These are phyloP conservation scores for Pterois miles DNA, from an alignment of 2,797 vertebrate genomes.

Conservation along the genomic window DNA sequence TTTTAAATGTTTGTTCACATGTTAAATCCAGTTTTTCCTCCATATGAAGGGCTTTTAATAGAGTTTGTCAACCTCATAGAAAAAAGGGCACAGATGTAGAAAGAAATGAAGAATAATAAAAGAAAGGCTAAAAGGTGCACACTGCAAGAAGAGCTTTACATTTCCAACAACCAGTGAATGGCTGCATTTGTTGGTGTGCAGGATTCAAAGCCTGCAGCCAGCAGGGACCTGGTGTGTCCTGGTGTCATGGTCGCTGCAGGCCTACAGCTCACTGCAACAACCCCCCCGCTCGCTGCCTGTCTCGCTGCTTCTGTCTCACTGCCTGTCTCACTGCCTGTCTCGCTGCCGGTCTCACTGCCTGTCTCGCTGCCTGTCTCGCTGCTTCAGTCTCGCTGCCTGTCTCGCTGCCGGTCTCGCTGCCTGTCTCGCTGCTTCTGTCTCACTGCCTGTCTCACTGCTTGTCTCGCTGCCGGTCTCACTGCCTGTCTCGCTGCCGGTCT, in stretches of 20 bases:
- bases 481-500: constrained; percentile 9
- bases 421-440: background rate
- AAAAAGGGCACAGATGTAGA: background rate
- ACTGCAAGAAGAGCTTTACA: background rate
- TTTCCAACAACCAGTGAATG: constrained; percentile 5
- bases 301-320: constrained; percentile 1
- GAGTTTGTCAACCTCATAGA: background rate
- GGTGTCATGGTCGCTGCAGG: constrained; percentile 53
- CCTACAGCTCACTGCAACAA: constrained; percentile 26
- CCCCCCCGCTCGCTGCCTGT: background rate
- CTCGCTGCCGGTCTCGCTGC: background rate
- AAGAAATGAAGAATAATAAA: background rate
- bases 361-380: background rate
- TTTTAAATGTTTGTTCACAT: background rate
- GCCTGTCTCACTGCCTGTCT: background rate
- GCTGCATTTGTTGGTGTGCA: constrained; percentile 38
- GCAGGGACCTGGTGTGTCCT: constrained; percentile 27
- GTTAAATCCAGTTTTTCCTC: background rate
- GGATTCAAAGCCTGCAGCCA: constrained; percentile 34
- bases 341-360: constrained; percentile 8
- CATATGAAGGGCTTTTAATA: background rate
- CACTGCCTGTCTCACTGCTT: constrained; percentile 4
- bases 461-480: background rate
- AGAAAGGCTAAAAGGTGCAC: background rate
- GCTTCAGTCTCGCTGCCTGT: constrained; percentile 9